These are phyloP conservation scores for Amblyopsis rosae DNA, from an alignment of 2,113 vertebrate species.

Conservation along the genomic window DNA sequence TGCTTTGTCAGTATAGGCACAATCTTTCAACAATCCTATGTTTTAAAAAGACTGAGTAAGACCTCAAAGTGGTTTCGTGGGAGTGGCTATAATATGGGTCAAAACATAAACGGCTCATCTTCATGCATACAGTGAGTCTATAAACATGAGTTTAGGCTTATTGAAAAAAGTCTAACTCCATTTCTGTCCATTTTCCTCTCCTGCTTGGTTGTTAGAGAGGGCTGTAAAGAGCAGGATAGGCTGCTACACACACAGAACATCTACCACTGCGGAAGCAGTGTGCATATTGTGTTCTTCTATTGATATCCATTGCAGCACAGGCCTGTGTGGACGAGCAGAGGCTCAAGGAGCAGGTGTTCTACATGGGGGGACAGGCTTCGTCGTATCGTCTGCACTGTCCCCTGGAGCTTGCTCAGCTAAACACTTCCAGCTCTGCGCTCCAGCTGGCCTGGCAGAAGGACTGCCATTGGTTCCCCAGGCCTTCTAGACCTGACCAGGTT, in stretches of 20 bases:
- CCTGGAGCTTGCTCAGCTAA: slow-evolving; percentile 9
- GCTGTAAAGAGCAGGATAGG: neutral
- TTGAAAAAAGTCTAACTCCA: slow-evolving; percentile 2
- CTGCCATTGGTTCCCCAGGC: slow-evolving; percentile 32
- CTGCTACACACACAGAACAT: neutral
- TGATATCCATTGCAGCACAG: slow-evolving; percentile 41
- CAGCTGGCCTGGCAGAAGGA: slow-evolving; percentile 57
- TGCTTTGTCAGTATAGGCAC: neutral
- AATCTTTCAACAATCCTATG: neutral
- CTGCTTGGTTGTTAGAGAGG: too few species aligned
- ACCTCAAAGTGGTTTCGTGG: neutral
- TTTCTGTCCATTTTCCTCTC: neutral
- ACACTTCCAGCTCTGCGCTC: slow-evolving; percentile 5
- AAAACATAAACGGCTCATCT: slow-evolving; percentile 32
- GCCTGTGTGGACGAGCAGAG: slow-evolving; percentile 49
- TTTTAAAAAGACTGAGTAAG: neutral
- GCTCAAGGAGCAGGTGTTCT: slow-evolving; percentile 42
- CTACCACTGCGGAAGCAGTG: neutral
- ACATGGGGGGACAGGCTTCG: slow-evolving; percentile 19
- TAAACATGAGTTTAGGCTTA: neutral
- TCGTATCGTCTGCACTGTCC: slow-evolving; percentile 55
- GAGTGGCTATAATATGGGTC: too few species aligned
- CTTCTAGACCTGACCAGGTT: neutral
- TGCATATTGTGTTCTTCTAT: too few species aligned
- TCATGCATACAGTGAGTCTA: slow-evolving; percentile 20